These are phyloP conservation scores for Cephus pulcher DNA, from an alignment of 2,888 invertebrate genomes.

Conservation along the genomic window DNA sequence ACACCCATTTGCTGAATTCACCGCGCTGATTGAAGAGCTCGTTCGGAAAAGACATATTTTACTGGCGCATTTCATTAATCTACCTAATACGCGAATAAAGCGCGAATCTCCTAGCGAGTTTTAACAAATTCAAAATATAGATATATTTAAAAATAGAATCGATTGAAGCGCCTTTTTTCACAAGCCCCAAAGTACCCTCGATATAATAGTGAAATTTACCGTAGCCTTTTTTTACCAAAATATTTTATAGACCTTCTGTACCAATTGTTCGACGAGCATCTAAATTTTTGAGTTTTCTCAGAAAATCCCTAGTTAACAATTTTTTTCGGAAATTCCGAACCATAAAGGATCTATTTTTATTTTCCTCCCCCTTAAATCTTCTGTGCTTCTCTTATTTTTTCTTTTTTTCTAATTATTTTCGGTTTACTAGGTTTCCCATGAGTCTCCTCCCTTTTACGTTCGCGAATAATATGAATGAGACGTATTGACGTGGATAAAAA, in stretches of 20 bases:
- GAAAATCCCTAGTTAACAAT: background rate
- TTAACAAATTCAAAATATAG: background rate
- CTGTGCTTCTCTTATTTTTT: no score
- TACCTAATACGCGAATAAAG: slow-evolving; percentile 22
- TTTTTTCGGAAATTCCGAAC: background rate
- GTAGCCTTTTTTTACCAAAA: background rate
- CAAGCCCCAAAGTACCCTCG: background rate
- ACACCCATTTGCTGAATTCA: slow-evolving; percentile 30
- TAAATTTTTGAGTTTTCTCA: background rate
- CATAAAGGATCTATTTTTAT: no score
- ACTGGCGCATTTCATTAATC: slow-evolving; percentile 25
- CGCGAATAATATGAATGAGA: background rate
- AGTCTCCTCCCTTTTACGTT: background rate
- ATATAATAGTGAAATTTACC: background rate
- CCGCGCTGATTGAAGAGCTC: slow-evolving; percentile 40
- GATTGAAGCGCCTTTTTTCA: background rate
- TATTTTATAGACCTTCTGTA: background rate
- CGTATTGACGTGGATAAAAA: background rate
- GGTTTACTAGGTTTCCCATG: no score
- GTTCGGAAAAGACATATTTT: slow-evolving; percentile 37
- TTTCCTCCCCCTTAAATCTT: no score
- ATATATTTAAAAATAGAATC: background rate
- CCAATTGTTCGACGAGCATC: background rate
- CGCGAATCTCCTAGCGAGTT: slow-evolving; percentile 2
- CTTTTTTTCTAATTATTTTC: no score